Percentiles rank a stretch among this genome's conserved stretches.
These are phyloP conservation scores for Drosophila fuyamai DNA, from an alignment of 1,140 invertebrate species.

Conservation along the genomic window DNA sequence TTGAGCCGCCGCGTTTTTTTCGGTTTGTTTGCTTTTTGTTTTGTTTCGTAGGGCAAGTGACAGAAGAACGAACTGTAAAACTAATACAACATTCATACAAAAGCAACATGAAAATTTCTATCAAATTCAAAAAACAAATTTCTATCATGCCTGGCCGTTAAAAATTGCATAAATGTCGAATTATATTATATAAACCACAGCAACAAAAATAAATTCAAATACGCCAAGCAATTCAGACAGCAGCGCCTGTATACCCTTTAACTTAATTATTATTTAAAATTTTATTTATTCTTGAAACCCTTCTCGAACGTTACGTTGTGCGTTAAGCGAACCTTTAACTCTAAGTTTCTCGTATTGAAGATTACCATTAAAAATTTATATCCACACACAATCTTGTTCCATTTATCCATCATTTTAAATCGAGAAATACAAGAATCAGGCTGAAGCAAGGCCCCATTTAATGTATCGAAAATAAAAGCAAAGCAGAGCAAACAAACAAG, in stretches of 20 bases:
- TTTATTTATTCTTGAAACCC: slow-evolving; percentile 37
- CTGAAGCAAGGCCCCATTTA: slow-evolving; percentile 44
- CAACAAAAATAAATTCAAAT: slow-evolving; percentile 32
- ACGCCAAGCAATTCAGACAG: slow-evolving; percentile 11
- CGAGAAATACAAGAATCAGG: slow-evolving; percentile 13
- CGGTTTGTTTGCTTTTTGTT: slow-evolving; percentile 62
- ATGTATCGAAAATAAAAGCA: slow-evolving; percentile 49
- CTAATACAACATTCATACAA: slow-evolving; percentile 21
- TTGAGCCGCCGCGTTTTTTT: slow-evolving; percentile 56
- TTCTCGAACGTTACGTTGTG: slow-evolving; percentile 31
- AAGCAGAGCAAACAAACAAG: slow-evolving; percentile 41
- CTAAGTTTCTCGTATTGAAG: slow-evolving; percentile 43
- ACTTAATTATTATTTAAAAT: slow-evolving; percentile 25
- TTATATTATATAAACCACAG: slow-evolving; percentile 47
- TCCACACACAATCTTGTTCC: slow-evolving; percentile 16
- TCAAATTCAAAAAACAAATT: slow-evolving; percentile 51
- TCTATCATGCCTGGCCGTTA: slow-evolving; percentile 28
- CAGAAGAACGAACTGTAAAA: slow-evolving; percentile 26
- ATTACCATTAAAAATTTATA: slow-evolving; percentile 22
- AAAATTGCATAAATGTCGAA: slow-evolving; percentile 54
- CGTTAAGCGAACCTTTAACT: slow-evolving; percentile 24
- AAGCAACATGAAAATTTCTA: slow-evolving; percentile 17
- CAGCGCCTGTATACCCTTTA: slow-evolving; percentile 1
- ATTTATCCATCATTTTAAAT: slow-evolving; percentile 6
- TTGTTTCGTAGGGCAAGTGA: slow-evolving; percentile 38